These are phyloP conservation scores for Aethes cnicana DNA, from an alignment of 2,888 invertebrate species.

Conservation along the genomic window DNA sequence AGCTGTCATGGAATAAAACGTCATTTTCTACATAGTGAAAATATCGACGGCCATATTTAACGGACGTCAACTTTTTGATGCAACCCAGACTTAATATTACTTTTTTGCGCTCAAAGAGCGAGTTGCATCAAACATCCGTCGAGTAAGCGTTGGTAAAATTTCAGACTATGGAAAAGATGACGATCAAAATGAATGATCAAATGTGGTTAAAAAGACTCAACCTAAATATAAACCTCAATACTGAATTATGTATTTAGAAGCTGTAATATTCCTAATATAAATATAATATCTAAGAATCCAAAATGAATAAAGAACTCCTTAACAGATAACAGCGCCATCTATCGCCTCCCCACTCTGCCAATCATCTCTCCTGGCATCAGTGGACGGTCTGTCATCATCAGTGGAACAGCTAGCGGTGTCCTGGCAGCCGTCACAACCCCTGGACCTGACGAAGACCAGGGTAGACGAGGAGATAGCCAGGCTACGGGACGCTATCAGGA, in stretches of 20 bases:
- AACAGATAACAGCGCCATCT: constrained; percentile 21
- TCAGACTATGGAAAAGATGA: no score
- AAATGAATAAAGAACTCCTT: neutral
- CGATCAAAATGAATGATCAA: no score
- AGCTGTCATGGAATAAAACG: no score
- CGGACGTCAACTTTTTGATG: no score
- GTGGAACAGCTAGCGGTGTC: constrained; percentile 8
- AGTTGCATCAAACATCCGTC: neutral
- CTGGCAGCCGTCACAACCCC: neutral
- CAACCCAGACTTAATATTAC: no score
- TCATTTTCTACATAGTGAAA: no score
- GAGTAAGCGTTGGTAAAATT: no score
- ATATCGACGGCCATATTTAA: no score
- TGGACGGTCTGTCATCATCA: constrained; percentile 8
- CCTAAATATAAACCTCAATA: no score
- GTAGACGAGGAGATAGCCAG: constrained; percentile 11
- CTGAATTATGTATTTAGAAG: no score
- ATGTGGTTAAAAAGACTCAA: no score
- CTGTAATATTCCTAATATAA: no score
- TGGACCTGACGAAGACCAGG: constrained; percentile 9
- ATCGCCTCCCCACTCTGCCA: constrained; percentile 17
- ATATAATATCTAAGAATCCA: neutral
- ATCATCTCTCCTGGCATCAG: constrained; percentile 14
- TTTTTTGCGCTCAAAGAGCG: constrained; percentile 4
- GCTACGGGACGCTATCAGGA: constrained; percentile 4